Base-by-base conservation (phyloP, 2,113 vertebrate genomes). In the Triplophysa tibetana region DNA sequence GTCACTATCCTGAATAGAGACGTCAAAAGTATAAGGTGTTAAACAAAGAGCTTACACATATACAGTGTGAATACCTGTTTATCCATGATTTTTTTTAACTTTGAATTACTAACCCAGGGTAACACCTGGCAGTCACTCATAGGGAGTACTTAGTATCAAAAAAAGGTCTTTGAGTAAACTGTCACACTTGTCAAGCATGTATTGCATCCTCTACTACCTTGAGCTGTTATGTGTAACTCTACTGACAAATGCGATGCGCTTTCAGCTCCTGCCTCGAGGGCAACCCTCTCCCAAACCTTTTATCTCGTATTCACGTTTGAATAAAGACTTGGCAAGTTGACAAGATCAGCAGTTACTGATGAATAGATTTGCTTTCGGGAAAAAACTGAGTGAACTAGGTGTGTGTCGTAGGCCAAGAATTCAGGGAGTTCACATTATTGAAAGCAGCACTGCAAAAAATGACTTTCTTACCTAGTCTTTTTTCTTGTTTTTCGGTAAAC, bases 71-170 rank as follows among this genome's bases (percentile, higher is more conserved):
- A 24, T 23, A 68, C 23, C 12, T 24, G 43, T 45, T 24, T 48
- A 19, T 2, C 23, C 4, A 70, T 14, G 4, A 33, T 54, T n/a
- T 16, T 24, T 16, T 17, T 52, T 17, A 52, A 52, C 50, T 17
- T 52, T 5, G 14, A 29, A 54, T 12, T n/a, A 21, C 48, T 56
- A 56, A 56, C 19, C 48, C 16, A 70, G 68, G 17, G 24, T 54
- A 76, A 69, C 70, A 79, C 69, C 73, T 78, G 75, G 63, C 81
- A 74, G 23, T 45, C 5, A 72, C 17, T 21, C 21, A 61, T 48
- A 58, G 58, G 23, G 10, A 75, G 58, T 75, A 2, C 26, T 77
- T 43, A 69, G 21, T 4, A 6, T 23, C 62, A 66, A 66, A 16
- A 66, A 66, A 50, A 50, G 45, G 45, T 54, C 65, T 48, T 33